Conservation (phyloP, 2,797 vertebrate genomes). For the Ficedula albicollis region DNA sequence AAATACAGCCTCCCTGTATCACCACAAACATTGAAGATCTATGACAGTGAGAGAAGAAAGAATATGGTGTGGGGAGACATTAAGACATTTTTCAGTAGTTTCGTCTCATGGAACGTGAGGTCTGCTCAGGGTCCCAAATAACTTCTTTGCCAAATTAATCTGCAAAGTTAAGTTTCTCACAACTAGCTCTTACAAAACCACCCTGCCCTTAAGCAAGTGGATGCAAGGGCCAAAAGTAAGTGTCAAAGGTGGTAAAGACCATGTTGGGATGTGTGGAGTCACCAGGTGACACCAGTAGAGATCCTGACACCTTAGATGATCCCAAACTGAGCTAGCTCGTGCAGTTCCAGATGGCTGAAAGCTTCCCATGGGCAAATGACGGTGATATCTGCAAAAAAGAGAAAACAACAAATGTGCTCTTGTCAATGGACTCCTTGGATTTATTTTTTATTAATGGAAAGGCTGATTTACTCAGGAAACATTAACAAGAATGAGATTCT, state of each 20-base stretch:
- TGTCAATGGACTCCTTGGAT: neutral
- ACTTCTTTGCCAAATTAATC: constrained; percentile 44
- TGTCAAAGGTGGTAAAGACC: constrained; percentile 28
- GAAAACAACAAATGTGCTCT: neutral
- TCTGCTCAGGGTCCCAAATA: constrained; percentile 16
- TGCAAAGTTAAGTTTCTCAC: constrained; percentile 41
- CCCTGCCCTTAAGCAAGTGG: neutral
- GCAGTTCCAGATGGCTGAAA: constrained; percentile 84
- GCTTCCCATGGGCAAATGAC: constrained; percentile 87
- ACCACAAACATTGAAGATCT: neutral
- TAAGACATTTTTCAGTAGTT: constrained; percentile 28
- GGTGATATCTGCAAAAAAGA: constrained; percentile 78
- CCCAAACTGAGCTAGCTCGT: constrained; percentile 82
- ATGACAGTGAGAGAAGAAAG: neutral
- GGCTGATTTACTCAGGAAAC: neutral
- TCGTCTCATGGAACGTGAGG: neutral
- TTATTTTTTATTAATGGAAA: neutral
- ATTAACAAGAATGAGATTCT: neutral
- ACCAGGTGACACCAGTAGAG: neutral
- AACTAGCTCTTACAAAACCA: constrained; percentile 40
- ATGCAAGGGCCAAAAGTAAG: constrained; percentile 36
- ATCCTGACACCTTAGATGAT: constrained; percentile 74
- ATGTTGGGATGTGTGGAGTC: neutral
- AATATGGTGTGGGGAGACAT: neutral
- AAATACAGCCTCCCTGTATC: neutral